A percentile compares a stretch with the other conserved stretches of the same genome.
Conservation (phyloP, 2,888 invertebrate species). For the Mesochorus sp. region DNA sequence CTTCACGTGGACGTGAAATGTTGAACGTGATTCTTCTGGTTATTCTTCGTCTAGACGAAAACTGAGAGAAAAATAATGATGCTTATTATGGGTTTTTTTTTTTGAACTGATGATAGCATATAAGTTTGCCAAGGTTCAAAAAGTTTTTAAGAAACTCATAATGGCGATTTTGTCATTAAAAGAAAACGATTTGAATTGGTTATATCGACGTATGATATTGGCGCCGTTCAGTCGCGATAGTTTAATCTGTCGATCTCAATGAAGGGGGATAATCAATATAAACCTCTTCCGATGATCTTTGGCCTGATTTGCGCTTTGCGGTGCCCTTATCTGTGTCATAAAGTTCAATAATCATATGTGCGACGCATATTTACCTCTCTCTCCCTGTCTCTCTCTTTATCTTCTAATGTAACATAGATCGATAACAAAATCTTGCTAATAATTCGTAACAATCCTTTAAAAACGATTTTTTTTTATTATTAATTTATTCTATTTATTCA, state of each 20-base stretch:
- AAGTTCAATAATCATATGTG: conserved; percentile 33
- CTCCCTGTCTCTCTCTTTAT: no score
- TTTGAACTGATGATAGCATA: neutral
- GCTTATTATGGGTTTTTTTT: neutral
- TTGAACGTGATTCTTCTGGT: conserved; percentile 27
- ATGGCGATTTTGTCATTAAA: neutral
- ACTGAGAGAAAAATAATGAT: conserved; percentile 2
- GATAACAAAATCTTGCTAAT: no score
- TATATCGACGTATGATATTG: neutral
- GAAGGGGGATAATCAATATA: conserved; percentile 62
- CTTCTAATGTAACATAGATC: no score
- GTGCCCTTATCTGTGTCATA: conserved; percentile 15
- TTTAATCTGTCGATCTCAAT: conserved; percentile 64
- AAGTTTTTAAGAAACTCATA: neutral
- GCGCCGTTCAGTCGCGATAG: conserved; percentile 17
- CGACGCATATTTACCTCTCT: neutral
- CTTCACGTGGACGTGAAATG: neutral
- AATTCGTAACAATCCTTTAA: no score
- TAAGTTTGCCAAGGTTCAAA: neutral
- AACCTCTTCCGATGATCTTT: conserved; percentile 64
- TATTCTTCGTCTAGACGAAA: neutral
- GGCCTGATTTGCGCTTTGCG: conserved; percentile 45
- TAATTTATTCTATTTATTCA: no score
- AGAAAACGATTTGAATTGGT: neutral
- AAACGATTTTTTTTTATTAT: no score